Evolutionary conservation across 2,113 vertebrate species (phyloP).

Genomic region (Neogobius melanostomus): DNA sequence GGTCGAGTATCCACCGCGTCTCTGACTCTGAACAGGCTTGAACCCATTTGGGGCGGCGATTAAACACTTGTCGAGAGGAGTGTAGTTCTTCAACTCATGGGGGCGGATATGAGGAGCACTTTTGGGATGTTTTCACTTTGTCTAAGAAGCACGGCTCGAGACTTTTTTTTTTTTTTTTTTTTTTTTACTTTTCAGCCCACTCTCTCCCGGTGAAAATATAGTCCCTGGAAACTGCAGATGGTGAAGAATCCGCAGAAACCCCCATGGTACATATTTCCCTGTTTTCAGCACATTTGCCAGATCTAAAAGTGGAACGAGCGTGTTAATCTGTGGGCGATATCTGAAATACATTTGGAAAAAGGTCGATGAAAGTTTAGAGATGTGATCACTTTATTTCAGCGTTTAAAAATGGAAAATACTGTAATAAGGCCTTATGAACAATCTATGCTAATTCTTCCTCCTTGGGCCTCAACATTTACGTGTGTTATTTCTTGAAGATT

Average conservation of each 20-base stretch:
- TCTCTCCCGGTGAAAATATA: slow-evolving; percentile 20
- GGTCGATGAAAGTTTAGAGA: slow-evolving; percentile 48
- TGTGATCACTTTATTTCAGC: background rate
- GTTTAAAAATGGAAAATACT: background rate
- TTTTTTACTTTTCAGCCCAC: slow-evolving; percentile 10
- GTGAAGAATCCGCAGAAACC: slow-evolving; percentile 11
- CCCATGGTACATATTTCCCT: background rate
- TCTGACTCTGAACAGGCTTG: background rate
- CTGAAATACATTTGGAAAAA: slow-evolving; percentile 38
- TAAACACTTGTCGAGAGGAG: slow-evolving; percentile 32
- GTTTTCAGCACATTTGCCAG: slow-evolving; percentile 13
- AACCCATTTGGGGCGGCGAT: slow-evolving; percentile 9
- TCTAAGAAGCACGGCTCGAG: slow-evolving; percentile 17
- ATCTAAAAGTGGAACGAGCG: slow-evolving; percentile 32
- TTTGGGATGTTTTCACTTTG: slow-evolving; percentile 21
- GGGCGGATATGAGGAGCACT: slow-evolving; percentile 20
- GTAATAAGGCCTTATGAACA: background rate
- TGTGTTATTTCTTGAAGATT: no score
- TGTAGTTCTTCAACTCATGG: slow-evolving; percentile 22
- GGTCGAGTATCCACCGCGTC: background rate
- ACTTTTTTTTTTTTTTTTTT: background rate
- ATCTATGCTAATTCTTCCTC: background rate
- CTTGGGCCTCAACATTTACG: no score
- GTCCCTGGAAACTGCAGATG: slow-evolving; percentile 20
- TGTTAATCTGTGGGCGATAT: slow-evolving; percentile 35